A percentile compares a stretch with the other conserved stretches of the same genome.
These are phyloP conservation scores for Rambutsinella grinnellia DNA, from an alignment of 2,888 invertebrate species.

Conservation along the genomic window DNA sequence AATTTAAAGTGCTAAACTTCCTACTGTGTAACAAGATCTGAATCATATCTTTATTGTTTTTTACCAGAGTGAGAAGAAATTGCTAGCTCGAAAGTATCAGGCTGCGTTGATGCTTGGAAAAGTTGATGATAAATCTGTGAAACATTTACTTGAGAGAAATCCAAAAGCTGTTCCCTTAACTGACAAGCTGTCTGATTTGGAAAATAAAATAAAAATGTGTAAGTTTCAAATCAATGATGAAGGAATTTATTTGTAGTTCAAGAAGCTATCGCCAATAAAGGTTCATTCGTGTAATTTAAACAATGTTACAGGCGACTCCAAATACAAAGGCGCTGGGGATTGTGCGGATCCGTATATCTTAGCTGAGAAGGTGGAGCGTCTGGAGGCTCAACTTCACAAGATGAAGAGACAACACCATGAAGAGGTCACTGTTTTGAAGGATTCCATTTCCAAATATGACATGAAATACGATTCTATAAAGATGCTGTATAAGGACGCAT, in stretches of 20 bases:
- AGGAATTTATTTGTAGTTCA: not conserved
- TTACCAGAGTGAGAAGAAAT: slow-evolving; percentile 18
- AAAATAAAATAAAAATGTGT: slow-evolving; percentile 50
- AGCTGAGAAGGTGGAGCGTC: slow-evolving; percentile 36
- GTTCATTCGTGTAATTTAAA: too few relatives aligned
- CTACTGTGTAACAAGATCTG: not conserved
- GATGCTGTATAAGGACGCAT: slow-evolving; percentile 15
- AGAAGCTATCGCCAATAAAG: too few relatives aligned
- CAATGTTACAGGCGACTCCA: not conserved
- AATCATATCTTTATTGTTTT: too few relatives aligned
- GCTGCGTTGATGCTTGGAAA: slow-evolving; percentile 58
- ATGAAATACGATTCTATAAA: slow-evolving; percentile 28
- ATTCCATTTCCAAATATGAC: slow-evolving; percentile 17
- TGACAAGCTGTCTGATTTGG: slow-evolving; percentile 48
- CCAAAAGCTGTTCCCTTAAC: slow-evolving; percentile 56
- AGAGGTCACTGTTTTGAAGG: slow-evolving; percentile 29
- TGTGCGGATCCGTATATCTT: slow-evolving; percentile 51
- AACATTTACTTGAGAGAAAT: slow-evolving; percentile 61
- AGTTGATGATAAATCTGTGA: slow-evolving; percentile 58
- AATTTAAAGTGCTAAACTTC: too few relatives aligned
- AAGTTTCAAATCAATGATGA: too few relatives aligned
- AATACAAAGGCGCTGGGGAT: not conserved
- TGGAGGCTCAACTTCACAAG: slow-evolving; percentile 44
- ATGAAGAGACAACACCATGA: slow-evolving; percentile 29
- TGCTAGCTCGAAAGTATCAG: slow-evolving; percentile 56